Conservation (phyloP, 2,888 invertebrate genomes). For the Torymus aiolomorphi region DNA sequence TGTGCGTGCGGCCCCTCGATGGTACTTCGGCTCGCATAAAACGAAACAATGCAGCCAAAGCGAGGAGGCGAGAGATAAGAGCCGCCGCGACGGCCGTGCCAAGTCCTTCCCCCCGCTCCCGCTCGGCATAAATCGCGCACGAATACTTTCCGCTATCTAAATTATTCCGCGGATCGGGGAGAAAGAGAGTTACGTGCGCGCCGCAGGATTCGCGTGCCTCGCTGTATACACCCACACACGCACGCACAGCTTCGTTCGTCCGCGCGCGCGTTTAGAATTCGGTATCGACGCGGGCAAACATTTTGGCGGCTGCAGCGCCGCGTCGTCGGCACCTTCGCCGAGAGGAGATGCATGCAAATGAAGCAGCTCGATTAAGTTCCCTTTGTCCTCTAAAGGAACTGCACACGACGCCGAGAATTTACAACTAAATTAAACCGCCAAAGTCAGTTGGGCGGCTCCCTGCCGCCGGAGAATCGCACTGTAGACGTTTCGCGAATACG, state of each 20-base stretch:
- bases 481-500: neutral
- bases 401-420: conserved; percentile 38
- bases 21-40: neutral
- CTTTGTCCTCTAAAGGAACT: conserved; percentile 46
- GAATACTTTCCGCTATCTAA: conserved; percentile 52
- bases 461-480: neutral
- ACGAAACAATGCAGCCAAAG: conserved; percentile 18
- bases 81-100: conserved; percentile 32
- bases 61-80: conserved; percentile 6
- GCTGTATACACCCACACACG: too few relatives aligned
- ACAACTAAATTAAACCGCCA: conserved; percentile 49
- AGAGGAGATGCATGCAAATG: conserved; percentile 52
- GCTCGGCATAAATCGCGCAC: conserved; percentile 28
- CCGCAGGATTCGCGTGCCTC: too few relatives aligned
- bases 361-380: conserved; percentile 51
- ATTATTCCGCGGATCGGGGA: conserved; percentile 54
- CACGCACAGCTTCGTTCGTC: too few relatives aligned
- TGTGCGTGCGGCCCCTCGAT: too few relatives aligned
- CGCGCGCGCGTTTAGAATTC: conserved; percentile 30
- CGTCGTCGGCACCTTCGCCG: neutral
- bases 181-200: neutral
- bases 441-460: neutral
- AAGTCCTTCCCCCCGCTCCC: conserved; percentile 17
- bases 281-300: conserved; percentile 35
- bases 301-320: conserved; percentile 1